Base-by-base conservation (phyloP, 2,888 invertebrate species). In the Spodoptera exigua region DNA sequence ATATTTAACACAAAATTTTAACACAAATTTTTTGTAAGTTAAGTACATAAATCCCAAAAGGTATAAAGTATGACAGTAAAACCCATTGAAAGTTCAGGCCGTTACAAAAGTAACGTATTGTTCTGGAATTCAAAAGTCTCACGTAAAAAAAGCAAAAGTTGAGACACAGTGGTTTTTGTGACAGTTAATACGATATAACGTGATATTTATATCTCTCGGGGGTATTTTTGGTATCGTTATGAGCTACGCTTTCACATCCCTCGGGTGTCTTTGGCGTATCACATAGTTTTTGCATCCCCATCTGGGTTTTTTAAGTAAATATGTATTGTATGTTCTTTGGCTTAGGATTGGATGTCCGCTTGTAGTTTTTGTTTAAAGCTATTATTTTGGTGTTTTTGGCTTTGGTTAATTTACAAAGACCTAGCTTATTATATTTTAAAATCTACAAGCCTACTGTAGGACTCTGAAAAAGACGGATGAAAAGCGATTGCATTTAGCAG, bases 201-300 rank as follows among this genome's bases (percentile, higher is more conserved):
- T 71, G 74, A 83, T 89, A 89, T 91, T 91, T 90, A 89, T 89
- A 85, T 82, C 78, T 80, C 90, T 82, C 81, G 46, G 36, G 91
- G 89, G 91, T 84, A 82, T 86, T 72, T 83, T 84, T 74, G 78
- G 81, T 76, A 64, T 76, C 74, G 83, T 78, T 81, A 81, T 84
- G 84, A 85, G 81, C 83, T 75, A 77, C 79, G 82, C 86, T 89
- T 88, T 87, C 85, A 71, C 59, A 66, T 90, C 91, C 88, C 90
- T 55, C 11, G 88, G 76, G 91, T 79, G 85, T 86, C 81, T 84
- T 90, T 85, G 68, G 67, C 74, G 63, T 73, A 74, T 77, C 70
- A 52, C 74, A 54, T 61, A 71, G 71, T 78, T 82, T 84, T 80
- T 81, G 76, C 75, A 71, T 68, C 14, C 40, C 61, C 74, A 71